Evolutionary conservation across 1,140 invertebrate species (phyloP).

Genomic region (Micrasema minimum): DNA sequence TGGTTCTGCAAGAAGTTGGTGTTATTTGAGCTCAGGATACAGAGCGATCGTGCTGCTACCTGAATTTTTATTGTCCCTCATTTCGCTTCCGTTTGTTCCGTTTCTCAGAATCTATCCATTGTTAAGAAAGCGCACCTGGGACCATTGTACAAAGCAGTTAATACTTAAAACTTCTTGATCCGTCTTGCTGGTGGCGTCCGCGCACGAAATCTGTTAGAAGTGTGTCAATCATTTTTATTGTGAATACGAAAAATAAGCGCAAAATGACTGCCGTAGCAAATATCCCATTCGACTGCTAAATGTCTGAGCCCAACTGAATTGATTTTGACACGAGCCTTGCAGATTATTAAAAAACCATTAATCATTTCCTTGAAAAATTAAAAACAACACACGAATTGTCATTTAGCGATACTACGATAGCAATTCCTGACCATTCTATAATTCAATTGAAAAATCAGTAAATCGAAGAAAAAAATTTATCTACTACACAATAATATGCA

Average conservation of each 20-base stretch:
- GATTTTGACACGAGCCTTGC: too few species aligned
- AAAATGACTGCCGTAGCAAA: slow-evolving; percentile 3
- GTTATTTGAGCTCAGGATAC: too few species aligned
- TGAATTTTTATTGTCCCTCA: slow-evolving; percentile 12
- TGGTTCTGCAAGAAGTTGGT: background rate
- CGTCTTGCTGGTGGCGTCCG: background rate
- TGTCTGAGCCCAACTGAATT: too few species aligned
- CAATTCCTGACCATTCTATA: too few species aligned
- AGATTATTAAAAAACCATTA: too few species aligned
- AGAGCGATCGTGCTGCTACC: background rate
- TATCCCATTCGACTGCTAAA: background rate
- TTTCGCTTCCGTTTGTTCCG: slow-evolving; percentile 16
- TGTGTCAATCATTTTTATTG: slow-evolving; percentile 19
- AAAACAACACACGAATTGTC: too few species aligned
- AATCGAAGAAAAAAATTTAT: too few species aligned
- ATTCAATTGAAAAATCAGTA: too few species aligned
- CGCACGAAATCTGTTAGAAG: slow-evolving; percentile 19
- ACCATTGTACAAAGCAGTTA: background rate
- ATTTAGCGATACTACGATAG: too few species aligned
- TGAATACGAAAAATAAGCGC: background rate
- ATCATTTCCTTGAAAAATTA: too few species aligned
- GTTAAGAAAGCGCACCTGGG: slow-evolving; percentile 19
- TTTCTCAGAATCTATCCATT: slow-evolving; percentile 15
- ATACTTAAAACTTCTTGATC: background rate
- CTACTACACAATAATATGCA: too few species aligned